phyloP scores from a whole-genome alignment of 1,140 invertebrate species.

The Ptiloglossa arizonensis region DNA sequence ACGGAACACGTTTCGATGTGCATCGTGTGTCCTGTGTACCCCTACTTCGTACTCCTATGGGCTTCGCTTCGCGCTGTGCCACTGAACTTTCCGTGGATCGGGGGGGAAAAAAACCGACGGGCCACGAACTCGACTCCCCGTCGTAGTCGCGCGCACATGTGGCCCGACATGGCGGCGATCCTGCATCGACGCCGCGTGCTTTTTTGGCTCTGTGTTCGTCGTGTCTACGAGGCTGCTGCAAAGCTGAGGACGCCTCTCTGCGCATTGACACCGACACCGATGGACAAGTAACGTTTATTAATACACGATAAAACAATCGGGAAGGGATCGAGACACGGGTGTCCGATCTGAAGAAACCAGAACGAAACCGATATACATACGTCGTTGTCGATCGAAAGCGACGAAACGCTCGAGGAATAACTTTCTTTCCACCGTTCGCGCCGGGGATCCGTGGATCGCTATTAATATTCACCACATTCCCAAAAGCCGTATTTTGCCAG shows the following conservation, averaged over 20 bases:
- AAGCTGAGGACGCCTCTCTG: neutral
- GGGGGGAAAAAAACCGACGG: neutral
- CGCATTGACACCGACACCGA: neutral
- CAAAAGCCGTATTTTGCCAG: too few species aligned
- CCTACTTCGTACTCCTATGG: neutral
- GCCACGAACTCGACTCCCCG: too few species aligned
- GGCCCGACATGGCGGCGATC: too few species aligned
- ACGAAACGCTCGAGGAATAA: neutral
- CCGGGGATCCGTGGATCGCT: too few species aligned
- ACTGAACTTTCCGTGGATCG: slow-evolving; percentile 4
- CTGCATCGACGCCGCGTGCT: neutral
- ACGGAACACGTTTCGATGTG: neutral
- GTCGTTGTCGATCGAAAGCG: too few species aligned
- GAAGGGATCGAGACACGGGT: neutral
- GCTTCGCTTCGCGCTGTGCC: neutral
- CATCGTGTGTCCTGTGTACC: too few species aligned
- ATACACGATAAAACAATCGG: too few species aligned
- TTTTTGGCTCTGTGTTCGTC: neutral
- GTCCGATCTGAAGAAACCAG: neutral
- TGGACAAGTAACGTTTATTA: neutral
- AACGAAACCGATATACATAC: too few species aligned
- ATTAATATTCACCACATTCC: too few species aligned
- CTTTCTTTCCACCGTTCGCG: neutral
- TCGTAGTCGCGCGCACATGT: too few species aligned
- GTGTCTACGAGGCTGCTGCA: neutral